phyloP scores from a whole-genome alignment of 2,797 vertebrate species.

The Alauda arvensis region DNA sequence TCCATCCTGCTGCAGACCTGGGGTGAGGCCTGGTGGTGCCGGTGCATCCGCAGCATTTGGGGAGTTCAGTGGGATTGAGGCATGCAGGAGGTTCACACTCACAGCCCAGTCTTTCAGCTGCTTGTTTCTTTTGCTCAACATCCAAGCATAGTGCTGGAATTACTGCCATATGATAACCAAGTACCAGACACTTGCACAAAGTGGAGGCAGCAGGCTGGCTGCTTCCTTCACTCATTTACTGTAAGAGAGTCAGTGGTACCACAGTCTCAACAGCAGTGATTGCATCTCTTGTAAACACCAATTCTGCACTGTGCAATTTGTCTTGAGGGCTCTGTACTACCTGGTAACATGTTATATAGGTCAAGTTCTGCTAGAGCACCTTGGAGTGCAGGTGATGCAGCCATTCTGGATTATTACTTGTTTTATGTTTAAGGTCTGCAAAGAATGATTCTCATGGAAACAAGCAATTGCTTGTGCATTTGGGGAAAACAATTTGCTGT shows the following conservation, averaged over 20 bases:
- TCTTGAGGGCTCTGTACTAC: not conserved
- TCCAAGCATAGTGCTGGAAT: not conserved
- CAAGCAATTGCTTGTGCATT: not conserved
- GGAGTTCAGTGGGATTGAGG: not conserved
- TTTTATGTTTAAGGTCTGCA: conserved; percentile 1
- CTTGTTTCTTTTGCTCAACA: not conserved
- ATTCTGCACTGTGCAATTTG: not conserved
- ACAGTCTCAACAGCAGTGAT: not conserved
- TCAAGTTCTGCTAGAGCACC: not conserved
- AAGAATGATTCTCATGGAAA: not conserved
- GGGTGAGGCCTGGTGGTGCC: not conserved
- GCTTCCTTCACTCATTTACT: not conserved
- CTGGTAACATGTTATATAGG: not conserved
- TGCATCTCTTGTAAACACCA: not conserved
- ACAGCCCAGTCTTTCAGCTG: not conserved
- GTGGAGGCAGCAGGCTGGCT: not conserved
- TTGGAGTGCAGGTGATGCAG: not conserved
- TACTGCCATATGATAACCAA: not conserved
- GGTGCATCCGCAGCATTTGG: not conserved
- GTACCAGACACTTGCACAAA: not conserved
- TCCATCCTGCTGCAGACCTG: not conserved
- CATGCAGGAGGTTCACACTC: not conserved
- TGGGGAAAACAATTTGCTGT: not conserved
- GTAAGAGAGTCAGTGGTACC: not conserved
- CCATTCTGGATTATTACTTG: not conserved